A percentile compares a stretch with the other conserved stretches of the same genome.
Evolutionary conservation across 2,113 vertebrate genomes (phyloP).

Genomic region (Strix aluco): DNA sequence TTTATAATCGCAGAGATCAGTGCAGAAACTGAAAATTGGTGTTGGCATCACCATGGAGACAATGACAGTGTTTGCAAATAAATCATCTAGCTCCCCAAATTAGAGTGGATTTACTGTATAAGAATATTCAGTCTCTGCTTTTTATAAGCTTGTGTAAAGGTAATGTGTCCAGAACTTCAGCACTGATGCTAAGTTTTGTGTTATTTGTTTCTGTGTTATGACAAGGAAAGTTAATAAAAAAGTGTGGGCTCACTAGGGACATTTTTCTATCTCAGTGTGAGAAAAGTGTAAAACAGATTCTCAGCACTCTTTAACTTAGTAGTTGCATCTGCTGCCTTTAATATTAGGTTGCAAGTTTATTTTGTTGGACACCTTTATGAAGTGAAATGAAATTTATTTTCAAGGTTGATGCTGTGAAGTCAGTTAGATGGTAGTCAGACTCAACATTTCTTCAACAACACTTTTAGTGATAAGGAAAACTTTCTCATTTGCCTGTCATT

Average conservation of each 20-base stretch:
- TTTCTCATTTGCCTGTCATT: background rate
- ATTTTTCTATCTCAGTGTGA: background rate
- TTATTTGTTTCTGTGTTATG: background rate
- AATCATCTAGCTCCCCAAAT: background rate
- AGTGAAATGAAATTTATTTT: background rate
- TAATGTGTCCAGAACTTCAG: background rate
- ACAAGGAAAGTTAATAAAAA: background rate
- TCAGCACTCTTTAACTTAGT: background rate
- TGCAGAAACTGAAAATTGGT: background rate
- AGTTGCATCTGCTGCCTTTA: background rate
- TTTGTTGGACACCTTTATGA: background rate
- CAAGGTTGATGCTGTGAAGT: background rate
- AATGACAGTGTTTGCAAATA: slow-evolving; percentile 25
- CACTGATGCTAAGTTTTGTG: background rate
- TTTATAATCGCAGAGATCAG: slow-evolving; percentile 2
- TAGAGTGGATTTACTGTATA: background rate
- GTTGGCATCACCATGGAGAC: background rate
- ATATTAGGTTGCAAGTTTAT: background rate
- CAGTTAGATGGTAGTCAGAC: background rate
- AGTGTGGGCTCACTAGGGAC: background rate
- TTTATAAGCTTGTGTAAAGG: background rate
- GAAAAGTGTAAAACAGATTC: background rate
- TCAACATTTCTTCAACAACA: background rate
- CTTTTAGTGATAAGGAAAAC: background rate
- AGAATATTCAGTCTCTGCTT: background rate